Evolutionary conservation across 2,888 invertebrate genomes (phyloP).

Genomic region (Loripinus fragilis): DNA sequence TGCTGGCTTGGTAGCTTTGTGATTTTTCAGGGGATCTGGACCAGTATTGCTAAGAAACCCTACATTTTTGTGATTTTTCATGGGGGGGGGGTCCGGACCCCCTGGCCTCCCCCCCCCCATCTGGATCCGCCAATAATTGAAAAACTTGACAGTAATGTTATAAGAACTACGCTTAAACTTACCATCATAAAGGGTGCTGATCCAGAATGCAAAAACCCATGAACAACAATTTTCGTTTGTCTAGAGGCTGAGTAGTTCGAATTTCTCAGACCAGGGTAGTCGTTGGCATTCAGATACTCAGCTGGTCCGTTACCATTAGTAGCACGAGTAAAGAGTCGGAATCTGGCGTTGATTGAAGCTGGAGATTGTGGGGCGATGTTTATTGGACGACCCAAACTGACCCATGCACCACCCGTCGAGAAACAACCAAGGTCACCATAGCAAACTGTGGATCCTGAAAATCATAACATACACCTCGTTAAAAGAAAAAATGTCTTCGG

Average conservation of each 20-base stretch:
- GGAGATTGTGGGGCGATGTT: conserved; percentile 68
- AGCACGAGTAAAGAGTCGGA: conserved; percentile 64
- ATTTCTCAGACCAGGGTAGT: conserved; percentile 45
- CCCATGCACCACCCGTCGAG: conserved; percentile 87
- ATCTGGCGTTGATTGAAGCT: conserved; percentile 59
- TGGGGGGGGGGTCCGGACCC: no score
- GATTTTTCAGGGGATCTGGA: no score
- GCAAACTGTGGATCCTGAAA: conserved; percentile 86
- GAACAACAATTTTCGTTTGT: conserved; percentile 68
- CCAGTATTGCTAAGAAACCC: no score
- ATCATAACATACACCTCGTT: no score
- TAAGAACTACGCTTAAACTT: no score
- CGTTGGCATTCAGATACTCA: conserved; percentile 56
- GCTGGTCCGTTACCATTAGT: conserved; percentile 31
- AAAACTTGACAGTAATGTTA: no score
- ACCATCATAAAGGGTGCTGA: conserved; percentile 70
- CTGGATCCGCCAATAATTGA: no score
- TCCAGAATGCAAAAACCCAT: conserved; percentile 74
- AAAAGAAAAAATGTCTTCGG: not conserved
- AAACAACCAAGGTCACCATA: conserved; percentile 96
- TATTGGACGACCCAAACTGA: conserved; percentile 88
- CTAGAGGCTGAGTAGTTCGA: conserved; percentile 62
- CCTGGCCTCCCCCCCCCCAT: no score
- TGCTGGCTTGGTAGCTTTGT: no score
- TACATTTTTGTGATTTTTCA: no score